Evolutionary conservation across 2,113 vertebrate species (phyloP), one percentile per base, ranked within the genome.

Genomic region (Chaetodon auriga): DNA sequence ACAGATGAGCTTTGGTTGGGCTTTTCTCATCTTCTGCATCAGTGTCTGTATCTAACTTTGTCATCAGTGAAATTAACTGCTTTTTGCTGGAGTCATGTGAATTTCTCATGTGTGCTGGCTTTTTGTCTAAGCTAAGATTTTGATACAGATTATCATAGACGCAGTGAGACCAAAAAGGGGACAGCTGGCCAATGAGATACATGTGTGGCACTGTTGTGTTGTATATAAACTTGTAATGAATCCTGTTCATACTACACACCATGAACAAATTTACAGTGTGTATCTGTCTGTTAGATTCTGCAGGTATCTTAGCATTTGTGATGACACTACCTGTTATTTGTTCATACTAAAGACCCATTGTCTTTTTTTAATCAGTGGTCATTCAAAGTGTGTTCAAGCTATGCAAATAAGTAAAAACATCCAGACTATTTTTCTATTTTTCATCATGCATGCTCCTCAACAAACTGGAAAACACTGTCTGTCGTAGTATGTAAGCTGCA

Each of bases 111-210:
- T 18, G n/a, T 46, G 35, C 45, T 71, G 43, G 14, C 36, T 16
- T 66, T 69, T 53, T 74, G 41, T 79, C 16, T 3, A n/a, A 57
- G n/a, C 58, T n/a, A 57, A 62, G 45, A 64, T 72, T 81, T 81
- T 80, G 61, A 61, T 70, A 62, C 60, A 70, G 76, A 78, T 89
- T 76, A 25, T 87, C 23, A 68, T 25, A 61, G 30, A 87, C 57
- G 46, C 80, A 76, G 69, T 74, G 62, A 89, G 58, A 91, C 86
- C 82, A 87, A 92, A 90, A 87, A 87, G 57, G 65, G 15, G 68
- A 68, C 25, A 49, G 82, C 18, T 71, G n/a, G 25, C 75, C 80
- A 84, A 23, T 75, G 74, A 80, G 62, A 80, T 41, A 51, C 8
- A 41, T 46, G 54, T 55, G 60, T 69, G 41, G 23, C 25, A 9